These are phyloP conservation scores for Mionectes olivaceus DNA, from an alignment of 2,797 vertebrate species.

Conservation along the genomic window DNA sequence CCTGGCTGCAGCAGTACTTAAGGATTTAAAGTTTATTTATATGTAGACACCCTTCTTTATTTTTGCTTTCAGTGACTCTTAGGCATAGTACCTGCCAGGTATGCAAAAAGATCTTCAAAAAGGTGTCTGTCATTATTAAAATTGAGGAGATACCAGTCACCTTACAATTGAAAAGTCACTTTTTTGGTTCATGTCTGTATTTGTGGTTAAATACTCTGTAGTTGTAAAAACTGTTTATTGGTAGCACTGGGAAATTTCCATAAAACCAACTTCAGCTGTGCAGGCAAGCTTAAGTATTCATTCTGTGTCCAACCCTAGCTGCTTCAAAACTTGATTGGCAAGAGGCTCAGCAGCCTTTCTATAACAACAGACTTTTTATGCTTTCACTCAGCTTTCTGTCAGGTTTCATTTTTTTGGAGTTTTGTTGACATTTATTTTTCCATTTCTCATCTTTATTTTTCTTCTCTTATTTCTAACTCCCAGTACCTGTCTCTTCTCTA, in stretches of 20 bases:
- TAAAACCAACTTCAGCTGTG: not conserved
- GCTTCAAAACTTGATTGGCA: not conserved
- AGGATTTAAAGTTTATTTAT: not conserved
- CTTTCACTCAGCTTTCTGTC: not conserved
- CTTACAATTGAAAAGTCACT: not conserved
- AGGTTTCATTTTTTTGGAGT: not conserved
- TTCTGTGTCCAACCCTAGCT: not conserved
- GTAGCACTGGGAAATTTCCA: not conserved
- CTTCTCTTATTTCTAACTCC: not conserved
- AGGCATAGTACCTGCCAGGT: not conserved
- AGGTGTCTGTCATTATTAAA: not conserved
- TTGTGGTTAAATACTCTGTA: not conserved
- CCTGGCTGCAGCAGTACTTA: not conserved
- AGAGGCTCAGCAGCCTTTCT: not conserved
- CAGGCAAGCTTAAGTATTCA: not conserved
- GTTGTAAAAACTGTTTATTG: not conserved
- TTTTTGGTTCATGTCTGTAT: not conserved
- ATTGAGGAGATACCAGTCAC: not conserved
- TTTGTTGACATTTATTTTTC: not conserved
- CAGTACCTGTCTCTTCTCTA: not conserved
- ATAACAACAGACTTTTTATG: not conserved
- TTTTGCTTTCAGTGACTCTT: not conserved
- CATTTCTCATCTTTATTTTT: not conserved
- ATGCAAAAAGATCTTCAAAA: not conserved
- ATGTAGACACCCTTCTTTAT: not conserved